phyloP scores from a whole-genome alignment of 2,113 vertebrate genomes.

The Prochilodus magdalenae region DNA sequence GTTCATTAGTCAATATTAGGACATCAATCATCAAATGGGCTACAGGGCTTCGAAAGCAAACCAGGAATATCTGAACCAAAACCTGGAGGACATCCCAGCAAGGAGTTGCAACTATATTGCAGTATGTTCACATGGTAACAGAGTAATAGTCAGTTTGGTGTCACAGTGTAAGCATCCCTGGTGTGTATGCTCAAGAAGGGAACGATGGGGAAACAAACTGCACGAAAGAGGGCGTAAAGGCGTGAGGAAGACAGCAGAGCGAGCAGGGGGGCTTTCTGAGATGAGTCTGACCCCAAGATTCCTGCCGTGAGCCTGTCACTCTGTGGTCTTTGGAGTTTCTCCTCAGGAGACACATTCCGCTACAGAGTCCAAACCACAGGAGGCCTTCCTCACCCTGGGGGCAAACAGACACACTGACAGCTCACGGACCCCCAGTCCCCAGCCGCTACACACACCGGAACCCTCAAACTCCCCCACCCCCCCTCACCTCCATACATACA shows the following conservation, averaged over 20 bases:
- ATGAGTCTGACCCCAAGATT: constrained; percentile 50
- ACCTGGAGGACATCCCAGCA: neutral
- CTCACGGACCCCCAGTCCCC: constrained; percentile 37
- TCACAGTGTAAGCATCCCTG: neutral
- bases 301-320: constrained; percentile 42
- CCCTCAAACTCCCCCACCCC: constrained; percentile 6
- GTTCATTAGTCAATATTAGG: constrained; percentile 22
- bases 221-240: neutral
- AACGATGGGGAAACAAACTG: neutral
- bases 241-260: neutral
- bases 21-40: constrained; percentile 37
- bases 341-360: constrained; percentile 54
- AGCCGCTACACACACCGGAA: constrained; percentile 39
- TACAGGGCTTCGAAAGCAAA: constrained; percentile 15
- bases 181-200: neutral
- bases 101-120: neutral
- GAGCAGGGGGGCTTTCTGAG: constrained; percentile 14
- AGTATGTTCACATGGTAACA: neutral
- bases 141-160: neutral
- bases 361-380: constrained; percentile 39
- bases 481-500: constrained; percentile 18
- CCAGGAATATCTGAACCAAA: neutral
- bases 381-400: constrained; percentile 50
- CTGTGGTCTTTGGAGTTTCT: constrained; percentile 42
- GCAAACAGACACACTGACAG: constrained; percentile 53